Base-by-base conservation (phyloP, 30 jellyfish, hydroid and myxozoan genomes). In the Aurelia coerulea region DNA sequence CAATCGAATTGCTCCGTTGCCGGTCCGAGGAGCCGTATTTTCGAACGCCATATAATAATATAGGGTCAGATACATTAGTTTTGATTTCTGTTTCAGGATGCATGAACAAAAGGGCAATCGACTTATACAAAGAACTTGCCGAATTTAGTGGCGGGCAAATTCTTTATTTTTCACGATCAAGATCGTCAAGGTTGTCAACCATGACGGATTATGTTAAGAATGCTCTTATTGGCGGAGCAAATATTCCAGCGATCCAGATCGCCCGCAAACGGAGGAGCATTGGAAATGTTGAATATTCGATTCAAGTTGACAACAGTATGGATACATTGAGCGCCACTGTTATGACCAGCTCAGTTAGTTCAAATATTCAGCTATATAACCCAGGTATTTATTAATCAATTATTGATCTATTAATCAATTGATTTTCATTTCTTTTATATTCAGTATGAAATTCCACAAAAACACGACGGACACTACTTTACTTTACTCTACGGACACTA, bases 191-290 rank as follows among this genome's bases (percentile, higher is more conserved):
- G 3, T 10, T 31, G 71, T 73, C 73, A 76, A 18, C 42, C 31
- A 64, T 46, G 56, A 9, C 56, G 6, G 14, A 53, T 14, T 75
- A 62, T 31, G 73, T 85, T 5, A 75, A 77, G 58, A 85, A 64
- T 14, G 82, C 83, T 18, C 84, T 85, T 8, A 74, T 85, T n/a
- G 94, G 94, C 16, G 94, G 94, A 23, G 74, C 82, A 33, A 64
- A 71, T 37, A 74, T 85, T 5, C 94, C 94, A 14, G 94, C 76
- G 52, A 76, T 85, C 18, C 82, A 50, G 29, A 49, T 19, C n/a
- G 39, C 58, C 29, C 81, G 94, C 56, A 42, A 15, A 50, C 52
- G 81, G 74, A 65, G 94, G 32, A 59, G 78, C 65, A 34, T 59
- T 39, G 84, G 78, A 15, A 49, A 52, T 33, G 18, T 16, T 1